A percentile compares a stretch with the other conserved stretches of the same genome.
Conservation (phyloP, 2,888 invertebrate genomes). For the Clitarchus hookeri region DNA sequence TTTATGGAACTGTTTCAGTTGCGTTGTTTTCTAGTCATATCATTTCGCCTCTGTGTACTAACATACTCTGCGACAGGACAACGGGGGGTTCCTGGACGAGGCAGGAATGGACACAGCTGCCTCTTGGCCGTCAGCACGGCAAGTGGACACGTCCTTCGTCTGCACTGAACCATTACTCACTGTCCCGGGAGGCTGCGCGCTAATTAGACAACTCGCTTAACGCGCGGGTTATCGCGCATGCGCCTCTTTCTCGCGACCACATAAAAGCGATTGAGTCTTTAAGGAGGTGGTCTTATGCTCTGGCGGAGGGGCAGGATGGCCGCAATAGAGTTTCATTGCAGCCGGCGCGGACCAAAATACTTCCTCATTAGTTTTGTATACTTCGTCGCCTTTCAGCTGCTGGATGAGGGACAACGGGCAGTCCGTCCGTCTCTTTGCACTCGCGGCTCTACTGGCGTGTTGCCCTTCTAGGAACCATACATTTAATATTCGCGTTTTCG, state of each 20-base stretch:
- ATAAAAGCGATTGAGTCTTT: no score
- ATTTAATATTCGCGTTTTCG: no score
- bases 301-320: no score
- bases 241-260: neutral
- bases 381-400: slow-evolving; percentile 8
- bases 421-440: neutral
- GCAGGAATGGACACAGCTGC: neutral
- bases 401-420: neutral
- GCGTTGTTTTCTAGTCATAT: no score
- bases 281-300: no score
- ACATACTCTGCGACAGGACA: no score
- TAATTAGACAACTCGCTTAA: slow-evolving; percentile 14
- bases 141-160: no score
- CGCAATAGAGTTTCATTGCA: neutral
- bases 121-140: no score
- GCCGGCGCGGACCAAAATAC: slow-evolving; percentile 6
- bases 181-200: neutral
- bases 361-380: slow-evolving; percentile 14
- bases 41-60: no score
- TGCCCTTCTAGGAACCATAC: no score
- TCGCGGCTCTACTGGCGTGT: no score
- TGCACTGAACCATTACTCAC: neutral
- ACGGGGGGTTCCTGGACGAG: neutral
- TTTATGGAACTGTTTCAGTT: no score
- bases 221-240: neutral